Conservation (phyloP, 2,888 invertebrate species). For the Nymphalis urticae region DNA sequence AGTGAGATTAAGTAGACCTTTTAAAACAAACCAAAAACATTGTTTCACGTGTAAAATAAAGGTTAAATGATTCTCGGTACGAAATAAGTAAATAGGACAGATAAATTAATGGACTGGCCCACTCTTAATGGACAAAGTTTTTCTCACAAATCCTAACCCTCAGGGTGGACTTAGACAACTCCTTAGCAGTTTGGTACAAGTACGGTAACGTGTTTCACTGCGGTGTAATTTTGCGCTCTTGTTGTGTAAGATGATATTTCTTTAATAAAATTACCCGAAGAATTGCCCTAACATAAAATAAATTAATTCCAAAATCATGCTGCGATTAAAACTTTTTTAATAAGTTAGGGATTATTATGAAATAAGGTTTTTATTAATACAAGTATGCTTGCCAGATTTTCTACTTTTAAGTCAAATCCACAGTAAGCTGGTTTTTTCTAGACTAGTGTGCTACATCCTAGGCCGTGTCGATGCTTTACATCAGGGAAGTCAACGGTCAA, state of each 20-base stretch:
- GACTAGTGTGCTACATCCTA: too few relatives aligned
- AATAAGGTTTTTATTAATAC: too few relatives aligned
- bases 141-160: conserved; percentile 65
- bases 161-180: conserved; percentile 44
- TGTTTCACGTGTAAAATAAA: conserved; percentile 11
- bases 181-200: conserved; percentile 9
- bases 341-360: too few relatives aligned
- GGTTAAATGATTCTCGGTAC: conserved; percentile 17
- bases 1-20: too few relatives aligned
- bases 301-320: too few relatives aligned
- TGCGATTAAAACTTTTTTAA: neutral
- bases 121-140: conserved; percentile 71
- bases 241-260: neutral
- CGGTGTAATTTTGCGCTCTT: neutral
- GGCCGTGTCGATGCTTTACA: too few relatives aligned
- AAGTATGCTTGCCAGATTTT: too few relatives aligned
- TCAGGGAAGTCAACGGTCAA: too few relatives aligned
- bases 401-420: too few relatives aligned
- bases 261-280: neutral
- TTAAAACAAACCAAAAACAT: neutral
- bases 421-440: too few relatives aligned
- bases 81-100: conserved; percentile 30
- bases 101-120: conserved; percentile 51
- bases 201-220: neutral
- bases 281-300: neutral